These are phyloP conservation scores for Nothura maculosa DNA, from an alignment of 2,797 vertebrate genomes.

Conservation along the genomic window DNA sequence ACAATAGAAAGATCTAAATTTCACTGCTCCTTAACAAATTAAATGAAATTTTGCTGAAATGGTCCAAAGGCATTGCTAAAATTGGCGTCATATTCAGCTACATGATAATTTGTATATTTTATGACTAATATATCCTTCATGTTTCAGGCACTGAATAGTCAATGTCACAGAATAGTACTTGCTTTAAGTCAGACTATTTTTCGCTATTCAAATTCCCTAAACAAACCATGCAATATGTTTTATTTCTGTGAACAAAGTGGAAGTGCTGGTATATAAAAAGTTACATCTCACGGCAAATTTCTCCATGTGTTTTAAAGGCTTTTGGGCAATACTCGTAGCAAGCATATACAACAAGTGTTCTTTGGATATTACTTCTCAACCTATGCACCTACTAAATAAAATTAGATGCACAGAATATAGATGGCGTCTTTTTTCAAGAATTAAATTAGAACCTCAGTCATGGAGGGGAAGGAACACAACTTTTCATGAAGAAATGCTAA, in stretches of 20 bases:
- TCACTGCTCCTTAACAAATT: not conserved
- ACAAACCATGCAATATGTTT: accelerated
- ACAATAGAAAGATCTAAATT: constrained; percentile 35
- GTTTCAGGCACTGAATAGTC: not conserved
- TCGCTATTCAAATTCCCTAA: not conserved
- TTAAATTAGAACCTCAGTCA: not conserved
- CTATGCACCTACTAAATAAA: not conserved
- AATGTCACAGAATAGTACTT: not conserved
- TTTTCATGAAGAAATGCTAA: not conserved
- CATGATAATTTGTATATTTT: accelerated
- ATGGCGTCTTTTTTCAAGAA: accelerated
- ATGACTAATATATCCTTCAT: not conserved
- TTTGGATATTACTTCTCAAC: not conserved
- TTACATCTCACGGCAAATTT: accelerated
- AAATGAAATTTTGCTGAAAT: not conserved
- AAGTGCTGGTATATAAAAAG: not conserved
- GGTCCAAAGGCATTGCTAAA: not conserved
- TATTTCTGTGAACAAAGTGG: not conserved
- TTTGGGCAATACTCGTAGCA: not conserved
- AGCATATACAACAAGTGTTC: accelerated
- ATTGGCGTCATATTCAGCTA: accelerated
- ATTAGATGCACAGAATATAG: accelerated
- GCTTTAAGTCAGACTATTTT: not conserved
- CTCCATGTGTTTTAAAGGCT: not conserved
- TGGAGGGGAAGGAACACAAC: accelerated